phyloP scores from a whole-genome alignment of 2,113 vertebrate species.

The Ochotona curzoniae region DNA sequence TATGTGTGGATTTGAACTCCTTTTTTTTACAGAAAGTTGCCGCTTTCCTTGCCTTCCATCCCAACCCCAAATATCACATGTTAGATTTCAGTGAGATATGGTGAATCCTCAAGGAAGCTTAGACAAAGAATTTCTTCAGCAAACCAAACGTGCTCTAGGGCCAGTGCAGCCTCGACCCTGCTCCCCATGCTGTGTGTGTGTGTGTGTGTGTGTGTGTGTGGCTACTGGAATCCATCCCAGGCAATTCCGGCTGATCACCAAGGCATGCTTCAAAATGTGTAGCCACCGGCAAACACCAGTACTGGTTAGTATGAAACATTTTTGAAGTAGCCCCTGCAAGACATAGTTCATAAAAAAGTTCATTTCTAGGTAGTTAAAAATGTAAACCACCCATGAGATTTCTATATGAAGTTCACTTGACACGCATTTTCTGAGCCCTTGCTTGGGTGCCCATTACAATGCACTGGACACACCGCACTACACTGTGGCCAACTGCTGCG shows the following conservation, averaged over 20 bases:
- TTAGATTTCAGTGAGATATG: background rate
- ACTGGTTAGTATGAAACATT: background rate
- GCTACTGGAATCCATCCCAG: background rate
- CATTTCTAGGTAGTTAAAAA: slow-evolving; percentile 7
- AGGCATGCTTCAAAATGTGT: background rate
- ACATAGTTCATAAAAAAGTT: slow-evolving; percentile 13
- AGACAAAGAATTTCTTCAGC: background rate
- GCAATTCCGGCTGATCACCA: background rate
- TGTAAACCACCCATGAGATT: slow-evolving; percentile 1
- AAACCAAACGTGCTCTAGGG: background rate
- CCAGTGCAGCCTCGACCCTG: background rate
- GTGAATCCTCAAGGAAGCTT: background rate
- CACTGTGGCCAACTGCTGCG: background rate
- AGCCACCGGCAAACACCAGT: background rate
- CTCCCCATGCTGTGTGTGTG: background rate
- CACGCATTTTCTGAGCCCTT: slow-evolving; percentile 18
- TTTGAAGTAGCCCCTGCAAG: background rate
- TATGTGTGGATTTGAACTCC: too few species aligned
- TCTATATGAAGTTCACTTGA: slow-evolving; percentile 1
- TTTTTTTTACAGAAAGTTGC: background rate
- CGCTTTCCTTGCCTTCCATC: background rate
- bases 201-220: background rate
- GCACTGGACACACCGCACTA: background rate
- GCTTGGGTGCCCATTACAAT: background rate
- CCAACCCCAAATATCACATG: background rate